Base-by-base conservation (phyloP, 2,888 invertebrate species). In the Gortyna flavago region DNA sequence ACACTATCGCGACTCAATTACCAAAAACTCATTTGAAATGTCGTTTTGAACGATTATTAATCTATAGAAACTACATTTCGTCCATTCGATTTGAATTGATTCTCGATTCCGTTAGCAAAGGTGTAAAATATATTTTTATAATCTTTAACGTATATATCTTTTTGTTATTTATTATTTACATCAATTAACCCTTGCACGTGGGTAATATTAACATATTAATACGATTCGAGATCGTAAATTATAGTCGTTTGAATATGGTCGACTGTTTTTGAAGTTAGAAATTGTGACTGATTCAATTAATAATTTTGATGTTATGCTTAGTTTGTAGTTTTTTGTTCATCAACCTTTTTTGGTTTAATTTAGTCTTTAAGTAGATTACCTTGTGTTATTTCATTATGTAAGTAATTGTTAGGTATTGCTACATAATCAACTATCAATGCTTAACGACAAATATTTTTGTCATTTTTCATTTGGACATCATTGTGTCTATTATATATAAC, bases 131-230 rank as follows among this genome's bases (percentile, higher is more conserved):
- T 88, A 80, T 83, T 86, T 80, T 86, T 93, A 88, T 90, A 90
- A 88, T 85, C 89, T 88, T 68, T 83, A 86, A 88, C 83, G 87
- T 87, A 89, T 90, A 90, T 88, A 87, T 91, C 87, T 91, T 91
- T 88, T 93, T 83, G 80, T 88, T 92, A 94, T 94, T 94, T 94
- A 94, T 93, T 93, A 92, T 93, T 93, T 92, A 93, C 94, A 95
- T 94, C 93, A 93, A 94, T 94, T 95, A 95, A 94, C 93, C 92
- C 92, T 92, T 93, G 92, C 92, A 92, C 89, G 90, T 88, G 90
- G 83, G 77, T 72, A 85, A 86, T 86, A 94, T 94, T 94, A 91
- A 93, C 94, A 94, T 94, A 92, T 93, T 93, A 94, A 94, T 94
- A 92, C 90, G 91, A 93, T 93, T 91, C 84, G 83, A 92, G 91